phyloP scores from a whole-genome alignment of 1,140 invertebrate genomes.

The Tetragonula clypearis region DNA sequence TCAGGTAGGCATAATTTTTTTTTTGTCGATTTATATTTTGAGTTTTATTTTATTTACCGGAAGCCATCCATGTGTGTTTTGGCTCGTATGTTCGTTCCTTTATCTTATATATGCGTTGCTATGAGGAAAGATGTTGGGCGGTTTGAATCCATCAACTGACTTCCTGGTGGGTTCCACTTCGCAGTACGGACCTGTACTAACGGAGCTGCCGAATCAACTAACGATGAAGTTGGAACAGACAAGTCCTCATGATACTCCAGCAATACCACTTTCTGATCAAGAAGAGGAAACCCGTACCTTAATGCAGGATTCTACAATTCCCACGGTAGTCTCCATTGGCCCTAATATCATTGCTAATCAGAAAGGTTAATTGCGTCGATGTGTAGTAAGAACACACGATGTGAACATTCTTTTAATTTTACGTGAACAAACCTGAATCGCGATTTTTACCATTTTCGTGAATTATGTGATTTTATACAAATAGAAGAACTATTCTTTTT shows the following conservation, averaged over 20 bases:
- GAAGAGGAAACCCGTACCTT: slow-evolving; percentile 79
- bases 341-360: slow-evolving; percentile 72
- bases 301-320: slow-evolving; percentile 75
- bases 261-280: slow-evolving; percentile 78
- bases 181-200: slow-evolving; percentile 82
- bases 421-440: slow-evolving; percentile 17
- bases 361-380: slow-evolving; percentile 20
- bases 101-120: slow-evolving; percentile 79
- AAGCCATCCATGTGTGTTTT: slow-evolving; percentile 39
- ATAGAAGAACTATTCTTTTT: neutral
- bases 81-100: slow-evolving; percentile 70
- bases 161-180: slow-evolving; percentile 83
- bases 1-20: slow-evolving; percentile 73
- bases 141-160: slow-evolving; percentile 82
- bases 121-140: slow-evolving; percentile 82
- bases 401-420: slow-evolving; percentile 47
- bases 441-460: slow-evolving; percentile 16
- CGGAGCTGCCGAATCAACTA: slow-evolving; percentile 78
- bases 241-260: slow-evolving; percentile 66
- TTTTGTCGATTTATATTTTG: slow-evolving; percentile 49
- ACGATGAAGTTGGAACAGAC: slow-evolving; percentile 71
- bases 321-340: slow-evolving; percentile 65
- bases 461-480: slow-evolving; percentile 14
- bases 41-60: slow-evolving; percentile 56
- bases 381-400: slow-evolving; percentile 27